Base-by-base conservation (phyloP, 2,113 vertebrate species). In the Tor tambroides region DNA sequence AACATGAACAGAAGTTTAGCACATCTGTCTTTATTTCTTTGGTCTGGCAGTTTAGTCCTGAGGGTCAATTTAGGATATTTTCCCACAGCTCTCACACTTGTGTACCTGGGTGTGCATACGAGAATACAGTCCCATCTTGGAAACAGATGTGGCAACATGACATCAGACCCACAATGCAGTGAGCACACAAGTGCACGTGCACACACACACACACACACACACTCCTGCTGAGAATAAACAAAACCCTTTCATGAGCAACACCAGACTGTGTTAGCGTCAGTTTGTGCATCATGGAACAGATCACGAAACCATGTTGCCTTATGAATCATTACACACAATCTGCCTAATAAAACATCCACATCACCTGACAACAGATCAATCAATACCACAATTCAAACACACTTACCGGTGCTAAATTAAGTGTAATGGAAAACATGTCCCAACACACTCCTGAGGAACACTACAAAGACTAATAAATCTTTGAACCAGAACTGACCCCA, bases 111-210 rank as follows among this genome's bases (percentile, higher is more conserved):
- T 85, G 74, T 49, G 56, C 49, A 49, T 8, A 67, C 4, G 19
- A 80, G 69, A 81, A 80, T 14, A 2, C 26, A 21, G 32, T 35
- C 65, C 43, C 76, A 88, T 56, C 74, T 88, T 86, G 84, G 21
- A 88, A 90, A 86, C 89, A 88, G 84, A 90, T 88, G 89, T 86
- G 56, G 51, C 87, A 83, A 54, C 74, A 35, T 83, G 51, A 83
- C 86, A 85, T 59, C 23, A 87, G 51, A 63, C 59, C 65, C 67
- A 38, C 49, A 82, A 17, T n/a, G 54, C 49, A 83, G 17, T 35
- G 77, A 59, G 51, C 28, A 61, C 49, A 63, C 54, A 35, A 35
- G 38, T 10, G n/a, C 43, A 77, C 15, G 7, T 49, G n/a, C 51
- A 69, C 59, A 71, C 38, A 78, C 80, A 81, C 51, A 69, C 59